These are phyloP conservation scores for Blera fallax DNA, from an alignment of 2,888 invertebrate species.

Conservation along the genomic window DNA sequence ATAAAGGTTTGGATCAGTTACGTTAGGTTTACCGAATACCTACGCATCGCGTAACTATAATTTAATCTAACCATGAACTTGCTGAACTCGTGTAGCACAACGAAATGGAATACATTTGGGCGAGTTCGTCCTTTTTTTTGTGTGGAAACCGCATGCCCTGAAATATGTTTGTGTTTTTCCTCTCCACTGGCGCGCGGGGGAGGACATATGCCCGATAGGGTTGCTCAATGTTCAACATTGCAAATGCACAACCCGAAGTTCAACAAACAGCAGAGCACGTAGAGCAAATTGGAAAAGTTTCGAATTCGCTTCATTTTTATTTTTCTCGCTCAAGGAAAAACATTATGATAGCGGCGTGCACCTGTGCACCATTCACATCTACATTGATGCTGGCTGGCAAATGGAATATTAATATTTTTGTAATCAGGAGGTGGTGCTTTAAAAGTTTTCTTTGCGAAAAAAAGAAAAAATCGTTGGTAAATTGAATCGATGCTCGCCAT, in stretches of 20 bases:
- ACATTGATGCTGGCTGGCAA: not conserved
- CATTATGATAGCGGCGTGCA: not conserved
- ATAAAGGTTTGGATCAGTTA: not conserved
- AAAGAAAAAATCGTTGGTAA: no score
- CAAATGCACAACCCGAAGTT: not conserved
- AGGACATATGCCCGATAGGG: not conserved
- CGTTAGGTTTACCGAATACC: not conserved
- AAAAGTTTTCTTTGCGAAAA: no score
- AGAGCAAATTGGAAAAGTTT: slow-evolving; percentile 18
- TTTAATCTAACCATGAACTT: slow-evolving; percentile 47
- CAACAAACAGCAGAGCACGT: slow-evolving; percentile 1
- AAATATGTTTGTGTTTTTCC: not conserved
- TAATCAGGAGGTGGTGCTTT: not conserved
- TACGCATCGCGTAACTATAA: slow-evolving; percentile 5
- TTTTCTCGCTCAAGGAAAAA: not conserved
- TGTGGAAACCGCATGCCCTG: not conserved
- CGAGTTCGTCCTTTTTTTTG: not conserved
- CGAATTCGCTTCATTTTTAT: not conserved
- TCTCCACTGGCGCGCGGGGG: not conserved
- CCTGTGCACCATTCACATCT: not conserved
- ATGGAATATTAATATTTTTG: not conserved
- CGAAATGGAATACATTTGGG: not conserved
- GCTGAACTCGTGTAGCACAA: not conserved
- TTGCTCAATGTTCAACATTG: not conserved
- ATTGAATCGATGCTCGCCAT: no score